These are phyloP conservation scores for Montipora cactus DNA, from an alignment of 64 coral and sea anemone species.

Conservation along the genomic window DNA sequence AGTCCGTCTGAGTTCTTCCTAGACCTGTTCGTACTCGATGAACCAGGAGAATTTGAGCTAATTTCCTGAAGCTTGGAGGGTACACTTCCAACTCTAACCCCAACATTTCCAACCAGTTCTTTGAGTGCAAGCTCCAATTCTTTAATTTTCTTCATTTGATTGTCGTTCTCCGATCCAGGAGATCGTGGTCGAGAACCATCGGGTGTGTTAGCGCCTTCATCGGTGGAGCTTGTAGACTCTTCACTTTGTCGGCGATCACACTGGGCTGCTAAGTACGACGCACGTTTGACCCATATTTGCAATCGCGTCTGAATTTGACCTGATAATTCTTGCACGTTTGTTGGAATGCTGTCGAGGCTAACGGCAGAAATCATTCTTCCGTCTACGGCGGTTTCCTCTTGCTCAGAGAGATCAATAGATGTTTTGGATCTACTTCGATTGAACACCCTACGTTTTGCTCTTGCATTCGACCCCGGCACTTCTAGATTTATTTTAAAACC, in stretches of 20 bases:
- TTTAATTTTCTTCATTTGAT: slow-evolving; percentile 37
- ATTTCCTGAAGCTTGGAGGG: background rate
- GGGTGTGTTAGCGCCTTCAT: slow-evolving; percentile 12
- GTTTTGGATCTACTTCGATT: slow-evolving; percentile 6
- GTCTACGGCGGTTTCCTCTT: background rate
- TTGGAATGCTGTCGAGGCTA: slow-evolving; percentile 4
- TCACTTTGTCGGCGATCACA: slow-evolving; percentile 8
- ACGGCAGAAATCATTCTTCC: background rate
- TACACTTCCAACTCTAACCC: background rate
- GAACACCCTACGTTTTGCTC: background rate
- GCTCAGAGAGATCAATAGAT: background rate
- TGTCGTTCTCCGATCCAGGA: background rate
- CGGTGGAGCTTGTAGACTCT: slow-evolving; percentile 27
- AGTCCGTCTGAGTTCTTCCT: background rate
- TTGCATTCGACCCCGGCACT: background rate
- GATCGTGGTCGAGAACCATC: slow-evolving; percentile 1
- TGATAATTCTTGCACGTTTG: slow-evolving; percentile 19
- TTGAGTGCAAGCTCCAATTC: slow-evolving; percentile 42
- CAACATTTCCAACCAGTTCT: slow-evolving; percentile 36
- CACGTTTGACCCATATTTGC: slow-evolving; percentile 36
- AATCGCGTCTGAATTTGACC: slow-evolving; percentile 30
- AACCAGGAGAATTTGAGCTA: slow-evolving; percentile 3
- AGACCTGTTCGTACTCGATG: slow-evolving; percentile 6
- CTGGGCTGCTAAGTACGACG: slow-evolving; percentile 1
- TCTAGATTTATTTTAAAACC: background rate